phyloP scores from a whole-genome alignment of 2,113 vertebrate genomes.

The Motacilla tschutschensis region DNA sequence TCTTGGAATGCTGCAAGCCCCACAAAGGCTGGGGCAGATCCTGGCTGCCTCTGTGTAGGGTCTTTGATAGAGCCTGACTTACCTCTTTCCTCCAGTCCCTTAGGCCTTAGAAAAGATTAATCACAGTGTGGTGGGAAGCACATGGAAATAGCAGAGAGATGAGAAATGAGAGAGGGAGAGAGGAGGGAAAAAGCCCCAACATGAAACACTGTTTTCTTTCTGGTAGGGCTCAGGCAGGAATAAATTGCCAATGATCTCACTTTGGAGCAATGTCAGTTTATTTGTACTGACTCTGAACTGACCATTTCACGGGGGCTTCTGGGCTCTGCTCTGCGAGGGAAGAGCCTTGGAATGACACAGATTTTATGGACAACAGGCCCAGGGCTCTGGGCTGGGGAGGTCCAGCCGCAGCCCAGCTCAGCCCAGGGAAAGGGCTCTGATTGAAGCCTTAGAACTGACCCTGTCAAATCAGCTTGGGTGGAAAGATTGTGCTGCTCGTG shows the following conservation, averaged over 20 bases:
- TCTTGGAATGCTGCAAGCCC: slow-evolving; percentile 47
- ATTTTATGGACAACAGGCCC: background rate
- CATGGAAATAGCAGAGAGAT: slow-evolving; percentile 67
- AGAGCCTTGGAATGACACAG: slow-evolving; percentile 8
- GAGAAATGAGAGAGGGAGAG: slow-evolving; percentile 67
- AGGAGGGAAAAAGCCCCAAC: slow-evolving; percentile 66
- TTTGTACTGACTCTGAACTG: slow-evolving; percentile 73
- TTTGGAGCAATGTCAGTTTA: slow-evolving; percentile 70
- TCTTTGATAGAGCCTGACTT: slow-evolving; percentile 69
- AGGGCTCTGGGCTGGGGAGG: background rate
- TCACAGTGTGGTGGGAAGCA: slow-evolving; percentile 73
- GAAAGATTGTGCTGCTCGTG: background rate
- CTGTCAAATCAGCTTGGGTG: rapidly evolving
- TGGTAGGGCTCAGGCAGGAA: slow-evolving; percentile 72
- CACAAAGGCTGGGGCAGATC: slow-evolving; percentile 58
- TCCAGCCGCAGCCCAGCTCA: background rate
- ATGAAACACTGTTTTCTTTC: slow-evolving; percentile 77
- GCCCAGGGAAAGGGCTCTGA: background rate
- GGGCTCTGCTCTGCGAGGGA: slow-evolving; percentile 25
- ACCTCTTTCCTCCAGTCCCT: slow-evolving; percentile 66
- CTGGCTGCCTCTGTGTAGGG: slow-evolving; percentile 63
- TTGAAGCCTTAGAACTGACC: background rate
- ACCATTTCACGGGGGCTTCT: slow-evolving; percentile 60
- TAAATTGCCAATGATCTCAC: slow-evolving; percentile 78
- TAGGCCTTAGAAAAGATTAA: slow-evolving; percentile 70